Conservation (phyloP, 2,888 invertebrate genomes). For the Phengaris arion region DNA sequence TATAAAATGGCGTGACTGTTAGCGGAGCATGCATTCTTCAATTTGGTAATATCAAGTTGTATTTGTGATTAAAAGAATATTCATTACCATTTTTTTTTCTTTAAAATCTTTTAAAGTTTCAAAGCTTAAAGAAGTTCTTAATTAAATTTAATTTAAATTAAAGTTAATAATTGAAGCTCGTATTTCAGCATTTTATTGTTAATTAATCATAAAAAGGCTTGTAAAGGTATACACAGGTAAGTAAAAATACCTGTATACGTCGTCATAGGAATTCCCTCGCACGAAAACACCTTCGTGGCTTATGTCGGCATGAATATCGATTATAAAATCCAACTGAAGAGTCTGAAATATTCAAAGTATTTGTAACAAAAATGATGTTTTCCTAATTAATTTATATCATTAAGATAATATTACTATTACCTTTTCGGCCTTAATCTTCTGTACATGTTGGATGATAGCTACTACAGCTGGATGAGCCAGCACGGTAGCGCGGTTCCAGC, state of each 20-base stretch:
- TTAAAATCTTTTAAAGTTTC: no score
- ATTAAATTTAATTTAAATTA: no score
- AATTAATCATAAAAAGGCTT: no score
- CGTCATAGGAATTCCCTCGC: slow-evolving; percentile 95
- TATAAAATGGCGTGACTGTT: no score
- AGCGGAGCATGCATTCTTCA: no score
- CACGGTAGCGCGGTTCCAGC: slow-evolving; percentile 93
- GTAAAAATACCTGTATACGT: slow-evolving; percentile 86
- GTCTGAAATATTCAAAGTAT: slow-evolving; percentile 62
- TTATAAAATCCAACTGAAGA: slow-evolving; percentile 92
- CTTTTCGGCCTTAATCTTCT: slow-evolving; percentile 88
- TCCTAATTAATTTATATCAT: neutral
- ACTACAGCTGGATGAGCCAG: slow-evolving; percentile 95
- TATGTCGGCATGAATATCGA: slow-evolving; percentile 96
- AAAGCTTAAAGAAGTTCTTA: no score
- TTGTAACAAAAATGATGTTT: neutral
- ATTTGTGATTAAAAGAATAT: no score
- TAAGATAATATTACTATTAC: slow-evolving; percentile 67
- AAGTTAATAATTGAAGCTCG: no score
- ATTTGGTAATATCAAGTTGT: no score
- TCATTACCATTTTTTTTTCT: no score
- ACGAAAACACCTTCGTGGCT: slow-evolving; percentile 96
- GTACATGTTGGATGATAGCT: slow-evolving; percentile 88
- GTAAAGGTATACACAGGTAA: no score
- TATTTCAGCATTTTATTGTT: no score